These are phyloP conservation scores for Trinectes maculatus DNA, from an alignment of 2,113 vertebrate species.

Conservation along the genomic window DNA sequence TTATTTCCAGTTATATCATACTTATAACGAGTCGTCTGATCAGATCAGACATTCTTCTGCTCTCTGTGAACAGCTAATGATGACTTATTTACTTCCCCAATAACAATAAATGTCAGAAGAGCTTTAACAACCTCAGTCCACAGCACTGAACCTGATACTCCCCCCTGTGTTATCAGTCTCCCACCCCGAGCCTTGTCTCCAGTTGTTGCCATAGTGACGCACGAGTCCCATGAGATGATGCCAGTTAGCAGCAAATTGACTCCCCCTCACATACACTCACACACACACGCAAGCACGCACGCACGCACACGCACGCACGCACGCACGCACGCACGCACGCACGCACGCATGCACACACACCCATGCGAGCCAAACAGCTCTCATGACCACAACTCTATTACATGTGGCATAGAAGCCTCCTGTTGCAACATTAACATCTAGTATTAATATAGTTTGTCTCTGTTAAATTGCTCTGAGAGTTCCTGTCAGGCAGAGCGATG, in stretches of 20 bases:
- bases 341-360: not conserved
- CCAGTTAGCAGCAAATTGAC: slow-evolving; percentile 53
- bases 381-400: not conserved
- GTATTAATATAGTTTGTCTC: too few species aligned
- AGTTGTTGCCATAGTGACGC: slow-evolving; percentile 66
- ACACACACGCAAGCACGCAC: not conserved
- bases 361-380: not conserved
- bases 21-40: too few species aligned
- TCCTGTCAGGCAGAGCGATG: too few species aligned
- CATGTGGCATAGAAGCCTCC: not conserved
- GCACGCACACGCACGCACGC: slow-evolving; percentile 2
- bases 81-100: too few species aligned
- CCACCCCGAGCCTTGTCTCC: slow-evolving; percentile 50
- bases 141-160: not conserved
- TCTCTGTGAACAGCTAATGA: too few species aligned
- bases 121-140: not conserved
- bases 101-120: too few species aligned
- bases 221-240: slow-evolving; percentile 37
- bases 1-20: too few species aligned
- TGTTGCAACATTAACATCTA: too few species aligned
- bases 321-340: not conserved
- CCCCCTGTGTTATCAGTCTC: slow-evolving; percentile 15
- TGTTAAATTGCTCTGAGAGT: too few species aligned
- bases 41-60: too few species aligned
- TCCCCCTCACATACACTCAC: not conserved